Evolutionary conservation across 2,797 vertebrate genomes (phyloP), one percentile per base, ranked within the genome.

Genomic region (Petrocephalus sullivani): DNA sequence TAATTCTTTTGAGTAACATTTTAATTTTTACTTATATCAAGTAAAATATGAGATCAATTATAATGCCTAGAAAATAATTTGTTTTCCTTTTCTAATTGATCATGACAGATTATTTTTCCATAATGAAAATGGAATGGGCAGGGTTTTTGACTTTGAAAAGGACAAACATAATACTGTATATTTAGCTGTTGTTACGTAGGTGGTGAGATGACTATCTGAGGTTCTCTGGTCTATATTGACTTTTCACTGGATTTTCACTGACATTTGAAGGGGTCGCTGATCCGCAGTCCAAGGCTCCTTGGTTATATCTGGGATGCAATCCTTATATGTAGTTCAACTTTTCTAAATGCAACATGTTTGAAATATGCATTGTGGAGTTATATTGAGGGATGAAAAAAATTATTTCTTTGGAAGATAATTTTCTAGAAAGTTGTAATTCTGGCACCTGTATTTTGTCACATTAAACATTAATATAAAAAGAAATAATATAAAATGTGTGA

Each of bases 1-100:
- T 71, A 64, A 49, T 87, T 87, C 41, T 87, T 64, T 56, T 21
- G 46, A 78, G 49, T 75, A 28, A 28, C 49, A 41, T 86, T 86
- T 86, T 46, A 12, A 86, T 86, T n/a, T 67, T 87, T 8, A 57
- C 12, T 33, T 49, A 75, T 54, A 85, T 57, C 14, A 57, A 85
- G 4, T 67, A 64, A 61, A 37, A 23, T n/a, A 61, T 85, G 9
- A 21, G n/a, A 67, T 87, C n/a, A 46, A 81, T 81, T 81, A 46
- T 46, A 21, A 81, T 81, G n/a, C 37, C n/a, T 81, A 58, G 7
- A 51, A 58, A 87, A 87, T 64, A 14, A 46, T 61, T 33, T 12
- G 8, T 75, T 75, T 87, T 56, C 51, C 4, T 0, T 64, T 64
- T 87, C 60, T 67, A 53, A 64, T 49, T 67, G 86, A 87, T 51